Percentiles rank a stretch among this genome's conserved stretches.
Conservation (phyloP, 2,888 invertebrate genomes). For the Deilephila elpenor region DNA sequence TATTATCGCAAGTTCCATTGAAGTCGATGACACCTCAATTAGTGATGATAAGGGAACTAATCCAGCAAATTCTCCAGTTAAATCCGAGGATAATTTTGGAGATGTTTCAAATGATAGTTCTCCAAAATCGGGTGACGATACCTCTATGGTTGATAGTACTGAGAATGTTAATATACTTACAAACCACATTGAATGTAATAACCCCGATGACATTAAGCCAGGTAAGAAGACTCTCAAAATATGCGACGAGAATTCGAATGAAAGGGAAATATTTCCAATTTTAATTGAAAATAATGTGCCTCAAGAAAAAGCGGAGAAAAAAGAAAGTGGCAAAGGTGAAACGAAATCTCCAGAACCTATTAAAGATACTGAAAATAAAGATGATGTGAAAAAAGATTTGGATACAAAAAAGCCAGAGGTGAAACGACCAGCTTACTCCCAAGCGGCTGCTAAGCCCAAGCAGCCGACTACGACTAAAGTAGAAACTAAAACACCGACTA, state of each 20-base stretch:
- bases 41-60: conserved; percentile 49
- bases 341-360: not conserved
- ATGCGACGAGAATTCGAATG: conserved; percentile 25
- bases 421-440: conserved; percentile 77
- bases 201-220: not conserved
- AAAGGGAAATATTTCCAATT: conserved; percentile 20
- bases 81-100: conserved; percentile 73
- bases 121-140: conserved; percentile 55
- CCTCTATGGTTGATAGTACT: conserved; percentile 27
- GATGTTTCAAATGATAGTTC: conserved; percentile 72
- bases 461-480: conserved; percentile 57
- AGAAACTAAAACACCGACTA: conserved; percentile 66
- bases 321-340: not conserved
- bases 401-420: conserved; percentile 58
- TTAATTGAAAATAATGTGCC: not conserved
- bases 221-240: conserved; percentile 1
- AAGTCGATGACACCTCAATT: not conserved
- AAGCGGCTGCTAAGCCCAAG: conserved; percentile 82
- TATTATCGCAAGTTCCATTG: not conserved
- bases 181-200: conserved; percentile 7
- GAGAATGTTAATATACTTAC: conserved; percentile 32
- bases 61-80: conserved; percentile 60
- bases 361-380: conserved; percentile 22
- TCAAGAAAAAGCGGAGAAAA: not conserved
- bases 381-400: conserved; percentile 47